Evolutionary conservation across 2,888 invertebrate species (phyloP).

Genomic region (Drosophila austrosaltans): DNA sequence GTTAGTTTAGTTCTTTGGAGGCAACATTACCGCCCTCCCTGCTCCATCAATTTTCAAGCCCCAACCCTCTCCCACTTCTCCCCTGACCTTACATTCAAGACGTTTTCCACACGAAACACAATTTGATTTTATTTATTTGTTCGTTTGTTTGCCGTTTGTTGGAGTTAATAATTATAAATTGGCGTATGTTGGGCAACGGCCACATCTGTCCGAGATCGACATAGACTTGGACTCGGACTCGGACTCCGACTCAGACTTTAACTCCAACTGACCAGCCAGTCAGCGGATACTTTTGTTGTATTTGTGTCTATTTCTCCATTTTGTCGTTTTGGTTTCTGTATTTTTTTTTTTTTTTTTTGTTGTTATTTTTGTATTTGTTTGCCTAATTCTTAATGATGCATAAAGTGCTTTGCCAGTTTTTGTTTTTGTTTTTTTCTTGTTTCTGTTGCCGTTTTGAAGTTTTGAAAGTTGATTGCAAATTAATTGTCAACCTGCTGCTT

Average conservation of each 20-base stretch:
- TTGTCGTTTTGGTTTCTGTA: constrained; percentile 61
- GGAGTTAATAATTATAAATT: constrained; percentile 78
- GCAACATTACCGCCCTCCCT: constrained; percentile 27
- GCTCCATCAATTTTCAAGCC: neutral
- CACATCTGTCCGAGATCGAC: constrained; percentile 28
- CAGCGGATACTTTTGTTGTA: constrained; percentile 43
- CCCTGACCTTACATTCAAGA: constrained; percentile 6
- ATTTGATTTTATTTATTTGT: constrained; percentile 78
- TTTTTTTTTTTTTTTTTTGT: constrained; percentile 25
- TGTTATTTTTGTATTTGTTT: constrained; percentile 46
- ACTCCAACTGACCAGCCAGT: constrained; percentile 29
- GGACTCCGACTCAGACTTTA: neutral
- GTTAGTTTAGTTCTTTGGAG: constrained; percentile 72
- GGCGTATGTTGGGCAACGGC: constrained; percentile 72
- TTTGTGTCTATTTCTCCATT: constrained; percentile 70
- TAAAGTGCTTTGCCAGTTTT: constrained; percentile 67
- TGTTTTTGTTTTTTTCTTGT: constrained; percentile 35
- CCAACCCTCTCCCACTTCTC: neutral
- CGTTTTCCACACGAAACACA: constrained; percentile 45
- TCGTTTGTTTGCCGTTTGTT: constrained; percentile 57
- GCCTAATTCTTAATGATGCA: constrained; percentile 79
- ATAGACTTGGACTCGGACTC: neutral
- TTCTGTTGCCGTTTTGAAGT: constrained; percentile 43
- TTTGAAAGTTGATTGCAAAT: constrained; percentile 79
- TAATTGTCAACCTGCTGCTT: constrained; percentile 60